phyloP scores from a whole-genome alignment of 1,140 invertebrate genomes.

The Drosophila melanica region DNA sequence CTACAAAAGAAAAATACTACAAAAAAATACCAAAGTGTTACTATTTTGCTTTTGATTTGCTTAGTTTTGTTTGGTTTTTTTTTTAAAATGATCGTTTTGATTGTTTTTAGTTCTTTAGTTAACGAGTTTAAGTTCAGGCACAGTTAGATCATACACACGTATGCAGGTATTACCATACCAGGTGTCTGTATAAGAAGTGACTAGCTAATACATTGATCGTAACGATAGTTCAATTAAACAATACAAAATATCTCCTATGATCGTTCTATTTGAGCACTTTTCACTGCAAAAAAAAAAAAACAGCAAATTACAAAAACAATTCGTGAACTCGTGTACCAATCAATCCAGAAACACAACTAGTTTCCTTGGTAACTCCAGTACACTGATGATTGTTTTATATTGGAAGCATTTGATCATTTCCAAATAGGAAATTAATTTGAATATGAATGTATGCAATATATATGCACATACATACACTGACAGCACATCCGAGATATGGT shows the following conservation, averaged over 20 bases:
- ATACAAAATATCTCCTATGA: no score
- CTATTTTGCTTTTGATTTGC: not conserved
- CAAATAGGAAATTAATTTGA: slow-evolving; percentile 16
- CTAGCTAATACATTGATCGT: not conserved
- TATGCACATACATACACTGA: slow-evolving; percentile 2
- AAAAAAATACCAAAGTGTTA: no score
- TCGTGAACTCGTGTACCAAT: not conserved
- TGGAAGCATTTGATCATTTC: slow-evolving; percentile 53
- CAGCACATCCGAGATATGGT: no score
- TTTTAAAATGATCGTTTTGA: slow-evolving; percentile 2
- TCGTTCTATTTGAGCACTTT: not conserved
- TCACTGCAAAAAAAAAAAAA: not conserved
- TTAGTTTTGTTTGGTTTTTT: not conserved
- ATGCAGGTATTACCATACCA: slow-evolving; percentile 5
- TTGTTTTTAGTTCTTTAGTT: slow-evolving; percentile 29
- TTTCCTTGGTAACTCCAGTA: slow-evolving; percentile 10
- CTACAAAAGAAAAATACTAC: no score
- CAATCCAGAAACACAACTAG: not conserved
- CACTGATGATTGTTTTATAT: slow-evolving; percentile 60
- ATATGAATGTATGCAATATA: slow-evolving; percentile 7
- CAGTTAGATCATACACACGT: slow-evolving; percentile 20
- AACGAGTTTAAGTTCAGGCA: slow-evolving; percentile 30
- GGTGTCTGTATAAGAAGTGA: slow-evolving; percentile 11
- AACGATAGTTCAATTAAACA: no score
- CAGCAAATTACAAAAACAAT: not conserved